A percentile compares a stretch with the other conserved stretches of the same genome.
Evolutionary conservation across 2,113 vertebrate genomes (phyloP).

Genomic region (Apaloderma vittatum): DNA sequence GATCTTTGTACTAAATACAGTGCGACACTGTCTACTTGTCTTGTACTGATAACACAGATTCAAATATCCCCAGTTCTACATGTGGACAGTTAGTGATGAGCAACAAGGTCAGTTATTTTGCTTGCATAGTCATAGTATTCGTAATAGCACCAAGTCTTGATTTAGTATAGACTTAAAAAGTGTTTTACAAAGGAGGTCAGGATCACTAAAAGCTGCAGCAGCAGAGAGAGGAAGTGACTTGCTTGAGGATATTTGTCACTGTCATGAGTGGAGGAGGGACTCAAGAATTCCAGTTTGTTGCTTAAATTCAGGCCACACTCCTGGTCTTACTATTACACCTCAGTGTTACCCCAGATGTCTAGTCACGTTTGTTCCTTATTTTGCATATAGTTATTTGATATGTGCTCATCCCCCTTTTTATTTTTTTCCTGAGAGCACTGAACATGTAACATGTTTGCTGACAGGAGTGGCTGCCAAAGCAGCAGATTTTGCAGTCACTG

Average conservation of each 20-base stretch:
- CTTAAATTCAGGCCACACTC: background rate
- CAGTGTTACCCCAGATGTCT: background rate
- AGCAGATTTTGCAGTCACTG: conserved; percentile 5
- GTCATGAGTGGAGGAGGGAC: fast-evolving
- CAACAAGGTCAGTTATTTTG: background rate
- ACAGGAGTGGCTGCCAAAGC: background rate
- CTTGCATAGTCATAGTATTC: background rate
- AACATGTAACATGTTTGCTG: background rate
- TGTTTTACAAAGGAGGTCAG: background rate
- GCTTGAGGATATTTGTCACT: background rate
- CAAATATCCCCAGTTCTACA: background rate
- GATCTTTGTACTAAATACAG: background rate
- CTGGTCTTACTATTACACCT: background rate
- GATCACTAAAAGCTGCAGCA: background rate
- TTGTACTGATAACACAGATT: background rate
- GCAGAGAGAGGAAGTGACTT: background rate
- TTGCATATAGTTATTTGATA: background rate
- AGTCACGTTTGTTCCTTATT: background rate
- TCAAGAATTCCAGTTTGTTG: background rate
- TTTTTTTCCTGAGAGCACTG: background rate
- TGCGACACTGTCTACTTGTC: fast-evolving
- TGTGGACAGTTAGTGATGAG: background rate
- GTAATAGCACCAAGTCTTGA: background rate
- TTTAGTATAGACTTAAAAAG: background rate
- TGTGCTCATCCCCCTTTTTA: background rate